Evolutionary conservation across 2,797 vertebrate genomes (phyloP).

Genomic region (Petrocephalus sullivani): DNA sequence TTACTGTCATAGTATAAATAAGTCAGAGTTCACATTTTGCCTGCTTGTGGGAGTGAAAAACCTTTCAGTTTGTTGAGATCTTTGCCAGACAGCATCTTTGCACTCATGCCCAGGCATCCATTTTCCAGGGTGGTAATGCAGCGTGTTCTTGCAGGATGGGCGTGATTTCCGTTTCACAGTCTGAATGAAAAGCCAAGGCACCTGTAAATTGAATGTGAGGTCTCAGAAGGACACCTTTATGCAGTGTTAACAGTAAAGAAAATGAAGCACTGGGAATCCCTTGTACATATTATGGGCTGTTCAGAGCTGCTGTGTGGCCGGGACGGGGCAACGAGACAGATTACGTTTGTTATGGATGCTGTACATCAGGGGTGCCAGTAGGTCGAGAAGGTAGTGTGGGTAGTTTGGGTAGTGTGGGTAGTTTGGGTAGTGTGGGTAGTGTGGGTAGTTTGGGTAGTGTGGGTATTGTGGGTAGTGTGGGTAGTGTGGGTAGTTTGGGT

Average conservation of each 20-base stretch:
- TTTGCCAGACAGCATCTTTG: conserved; percentile 18
- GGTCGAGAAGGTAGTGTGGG: no score
- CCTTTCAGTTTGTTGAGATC: conserved; percentile 29
- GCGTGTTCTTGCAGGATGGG: not conserved
- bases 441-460: no score
- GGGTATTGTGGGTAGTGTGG: no score
- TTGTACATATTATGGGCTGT: conserved; percentile 43
- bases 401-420: no score
- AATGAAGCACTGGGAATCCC: conserved; percentile 28
- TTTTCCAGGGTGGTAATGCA: not conserved
- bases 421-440: no score
- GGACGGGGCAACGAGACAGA: conserved; percentile 31
- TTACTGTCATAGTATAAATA: not conserved
- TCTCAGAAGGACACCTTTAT: conserved; percentile 37
- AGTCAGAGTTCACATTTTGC: conserved; percentile 30
- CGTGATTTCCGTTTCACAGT: not conserved
- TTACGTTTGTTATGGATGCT: conserved; percentile 6
- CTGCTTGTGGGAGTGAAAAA: conserved; percentile 28
- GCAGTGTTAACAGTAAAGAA: conserved; percentile 26
- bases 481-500: no score
- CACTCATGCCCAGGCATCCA: not conserved
- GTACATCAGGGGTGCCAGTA: no score
- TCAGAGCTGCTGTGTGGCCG: conserved; percentile 16
- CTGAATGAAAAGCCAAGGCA: not conserved
- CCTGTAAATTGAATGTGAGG: not conserved